A percentile compares a stretch with the other conserved stretches of the same genome.
These are phyloP conservation scores for Monochamus alternatus DNA, from an alignment of 2,888 invertebrate species.

Conservation along the genomic window DNA sequence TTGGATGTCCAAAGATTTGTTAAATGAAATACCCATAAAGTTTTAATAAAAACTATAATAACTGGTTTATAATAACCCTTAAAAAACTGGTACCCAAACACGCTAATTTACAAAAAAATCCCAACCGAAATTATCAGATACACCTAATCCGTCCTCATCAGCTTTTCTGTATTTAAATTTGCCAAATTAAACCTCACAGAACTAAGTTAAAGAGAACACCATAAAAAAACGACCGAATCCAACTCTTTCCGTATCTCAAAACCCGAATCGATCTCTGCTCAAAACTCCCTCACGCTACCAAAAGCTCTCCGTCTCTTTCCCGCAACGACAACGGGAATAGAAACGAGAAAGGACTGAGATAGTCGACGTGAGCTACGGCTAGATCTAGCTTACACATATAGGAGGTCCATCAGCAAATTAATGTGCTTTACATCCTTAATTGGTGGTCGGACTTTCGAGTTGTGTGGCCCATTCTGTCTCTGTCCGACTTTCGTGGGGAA, in stretches of 20 bases:
- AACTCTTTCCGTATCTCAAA: constrained; percentile 53
- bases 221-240: constrained; percentile 49
- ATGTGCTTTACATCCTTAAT: constrained; percentile 72
- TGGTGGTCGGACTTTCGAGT: constrained; percentile 67
- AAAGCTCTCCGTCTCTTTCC: constrained; percentile 31
- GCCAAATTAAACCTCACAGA: constrained; percentile 53
- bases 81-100: not conserved
- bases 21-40: too few species aligned
- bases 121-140: constrained; percentile 35
- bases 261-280: constrained; percentile 31
- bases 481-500: constrained; percentile 50
- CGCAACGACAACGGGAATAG: constrained; percentile 3
- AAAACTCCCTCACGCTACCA: constrained; percentile 28
- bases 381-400: constrained; percentile 64
- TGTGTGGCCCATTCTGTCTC: constrained; percentile 68
- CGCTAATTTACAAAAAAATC: not conserved
- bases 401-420: constrained; percentile 71
- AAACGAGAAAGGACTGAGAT: constrained; percentile 33
- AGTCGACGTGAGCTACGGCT: constrained; percentile 46
- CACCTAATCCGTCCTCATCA: constrained; percentile 50
- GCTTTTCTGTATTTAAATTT: constrained; percentile 53
- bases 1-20: too few species aligned
- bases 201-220: constrained; percentile 53
- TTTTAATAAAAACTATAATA: too few species aligned
- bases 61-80: too few species aligned